Percentiles rank a stretch among this genome's conserved stretches.
These are phyloP conservation scores for Ephydatia muelleri DNA, from an alignment of 37 sponge, comb jelly and placozoan genomes.

Conservation along the genomic window DNA sequence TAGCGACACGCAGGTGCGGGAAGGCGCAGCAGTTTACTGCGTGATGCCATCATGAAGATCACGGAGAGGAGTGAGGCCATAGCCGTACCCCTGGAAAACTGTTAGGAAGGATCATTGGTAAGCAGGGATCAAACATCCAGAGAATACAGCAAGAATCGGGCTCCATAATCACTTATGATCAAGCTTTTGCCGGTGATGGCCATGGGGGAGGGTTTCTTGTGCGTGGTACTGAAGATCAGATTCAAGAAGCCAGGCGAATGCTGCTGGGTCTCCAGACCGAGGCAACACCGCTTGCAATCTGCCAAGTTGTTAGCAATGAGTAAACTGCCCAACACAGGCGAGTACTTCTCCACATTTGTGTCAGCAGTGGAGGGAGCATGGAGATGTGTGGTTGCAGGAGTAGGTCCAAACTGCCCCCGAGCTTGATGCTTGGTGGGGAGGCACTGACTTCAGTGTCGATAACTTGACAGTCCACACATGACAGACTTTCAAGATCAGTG, in stretches of 20 bases:
- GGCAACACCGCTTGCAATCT: too few species aligned
- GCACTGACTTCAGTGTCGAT: conserved; percentile 21
- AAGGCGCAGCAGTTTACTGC: not conserved
- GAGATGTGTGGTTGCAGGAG: conserved; percentile 47
- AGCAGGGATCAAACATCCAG: not conserved
- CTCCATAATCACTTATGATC: too few species aligned
- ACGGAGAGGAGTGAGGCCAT: not conserved
- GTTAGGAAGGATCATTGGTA: conserved; percentile 12
- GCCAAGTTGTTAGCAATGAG: not conserved
- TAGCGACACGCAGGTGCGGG: not conserved
- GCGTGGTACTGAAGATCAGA: too few species aligned
- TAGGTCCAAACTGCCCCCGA: not conserved
- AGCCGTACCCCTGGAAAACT: not conserved
- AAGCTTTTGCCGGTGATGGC: too few species aligned
- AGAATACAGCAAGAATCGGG: too few species aligned
- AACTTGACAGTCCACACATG: not conserved
- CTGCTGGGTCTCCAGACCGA: too few species aligned
- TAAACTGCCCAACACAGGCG: not conserved
- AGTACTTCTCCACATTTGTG: conserved; percentile 31
- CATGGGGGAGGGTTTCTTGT: too few species aligned
- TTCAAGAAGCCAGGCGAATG: too few species aligned
- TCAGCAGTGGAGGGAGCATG: conserved; percentile 20
- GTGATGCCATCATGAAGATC: not conserved
- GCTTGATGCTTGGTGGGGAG: conserved; percentile 16
- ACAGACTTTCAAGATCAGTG: not conserved